phyloP scores from a whole-genome alignment of 2,797 vertebrate species.

The Euphonia xanthogaster region DNA sequence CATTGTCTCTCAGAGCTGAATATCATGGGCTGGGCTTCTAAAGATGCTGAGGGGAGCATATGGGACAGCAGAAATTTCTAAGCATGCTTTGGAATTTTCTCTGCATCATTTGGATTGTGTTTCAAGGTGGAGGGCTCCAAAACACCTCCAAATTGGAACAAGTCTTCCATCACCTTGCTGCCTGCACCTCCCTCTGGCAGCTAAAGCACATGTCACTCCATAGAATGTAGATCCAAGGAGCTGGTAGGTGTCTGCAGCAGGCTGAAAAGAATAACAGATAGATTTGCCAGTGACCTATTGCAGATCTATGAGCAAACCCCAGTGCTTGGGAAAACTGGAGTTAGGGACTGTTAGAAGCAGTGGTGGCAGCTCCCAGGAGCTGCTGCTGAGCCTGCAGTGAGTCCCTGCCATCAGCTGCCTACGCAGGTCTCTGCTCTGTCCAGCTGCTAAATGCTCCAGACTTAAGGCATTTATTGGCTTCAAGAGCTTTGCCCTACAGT shows the following conservation, averaged over 20 bases:
- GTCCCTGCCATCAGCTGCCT: background rate
- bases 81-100: background rate
- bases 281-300: background rate
- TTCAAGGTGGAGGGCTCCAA: background rate
- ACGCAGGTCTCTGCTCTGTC: background rate
- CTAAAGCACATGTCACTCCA: background rate
- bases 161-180: background rate
- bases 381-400: background rate
- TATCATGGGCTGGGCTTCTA: background rate
- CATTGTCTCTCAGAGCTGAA: background rate
- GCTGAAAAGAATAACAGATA: background rate
- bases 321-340: background rate
- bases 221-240: background rate
- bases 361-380: background rate
- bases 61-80: background rate
- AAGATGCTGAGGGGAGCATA: background rate
- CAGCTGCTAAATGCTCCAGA: background rate
- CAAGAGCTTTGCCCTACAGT: background rate
- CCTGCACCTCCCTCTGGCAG: background rate
- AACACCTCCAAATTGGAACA: background rate
- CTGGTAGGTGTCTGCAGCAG: background rate
- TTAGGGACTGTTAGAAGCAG: background rate
- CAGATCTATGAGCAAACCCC: background rate
- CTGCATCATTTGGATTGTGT: background rate
- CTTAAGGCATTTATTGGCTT: background rate